Base-by-base conservation (phyloP, 2,797 vertebrate species). In the Poeciliopsis turneri region DNA sequence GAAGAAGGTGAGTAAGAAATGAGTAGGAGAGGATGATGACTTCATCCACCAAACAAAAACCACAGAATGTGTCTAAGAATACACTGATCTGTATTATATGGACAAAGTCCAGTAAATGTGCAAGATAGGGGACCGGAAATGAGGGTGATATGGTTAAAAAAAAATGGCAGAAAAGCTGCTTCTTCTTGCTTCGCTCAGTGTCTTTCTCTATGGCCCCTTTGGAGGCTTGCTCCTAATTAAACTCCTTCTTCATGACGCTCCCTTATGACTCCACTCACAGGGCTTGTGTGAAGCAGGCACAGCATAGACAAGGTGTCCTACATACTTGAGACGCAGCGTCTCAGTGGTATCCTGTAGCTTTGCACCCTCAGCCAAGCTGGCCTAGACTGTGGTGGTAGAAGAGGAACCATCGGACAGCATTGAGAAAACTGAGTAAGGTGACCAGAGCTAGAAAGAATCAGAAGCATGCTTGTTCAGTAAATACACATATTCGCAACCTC, bases 201-300 rank as follows among this genome's bases (percentile, higher is more conserved):
- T 94, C 90, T 93, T 89, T 89, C 90, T 92, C 88, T 51, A 76
- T 84, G 90, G 90, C 93, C 94, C 91, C 93, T 94, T 95, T 91
- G 92, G 92, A 95, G 95, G 93, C 90, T 93, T 93, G 94, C 94
- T 95, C 94, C 95, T 96, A 95, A 96, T 96, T 96, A 96, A 95
- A 95, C 92, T 94, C 90, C 94, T 95, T 95, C 92, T 93, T 94
- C 93, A 93, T 94, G 91, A 92, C 87, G 91, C 87, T 95, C 95
- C 94, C 95, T 94, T 87, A 92, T 95, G 95, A 93, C 92, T 94
- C 90, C 73, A 92, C 93, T 93, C 95, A 95, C 91, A 91, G 87
- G 92, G 91, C 92, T 92, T 86, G 86, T 89, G 90, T 78, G 92
- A 93, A 91, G 92, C 94, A 93, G 91, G 92, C 91, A 81, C 89